These are phyloP conservation scores for Pseudanteris insignis DNA, from an alignment of 2,888 invertebrate genomes.

Conservation along the genomic window DNA sequence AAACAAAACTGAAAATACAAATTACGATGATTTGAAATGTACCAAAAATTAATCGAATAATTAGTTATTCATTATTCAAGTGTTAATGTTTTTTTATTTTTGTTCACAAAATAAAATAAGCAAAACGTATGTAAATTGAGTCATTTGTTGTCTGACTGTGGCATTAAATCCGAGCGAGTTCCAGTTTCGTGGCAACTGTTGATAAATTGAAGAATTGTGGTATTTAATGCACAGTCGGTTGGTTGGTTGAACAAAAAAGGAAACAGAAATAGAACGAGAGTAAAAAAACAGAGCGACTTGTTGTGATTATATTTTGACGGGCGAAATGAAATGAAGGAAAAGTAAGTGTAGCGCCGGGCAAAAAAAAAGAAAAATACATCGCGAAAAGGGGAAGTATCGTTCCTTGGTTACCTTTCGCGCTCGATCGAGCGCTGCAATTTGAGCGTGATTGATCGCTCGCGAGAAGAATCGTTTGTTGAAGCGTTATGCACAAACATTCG, in stretches of 20 bases:
- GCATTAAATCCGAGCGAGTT: background rate
- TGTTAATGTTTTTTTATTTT: no score
- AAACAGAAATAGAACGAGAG: no score
- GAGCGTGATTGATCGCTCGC: constrained; percentile 44
- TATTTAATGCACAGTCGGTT: constrained; percentile 7
- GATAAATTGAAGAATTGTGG: constrained; percentile 7
- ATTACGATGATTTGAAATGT: no score
- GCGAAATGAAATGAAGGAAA: constrained; percentile 8
- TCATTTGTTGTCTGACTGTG: no score
- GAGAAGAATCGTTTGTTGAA: constrained; percentile 43
- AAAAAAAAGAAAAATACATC: constrained; percentile 24
- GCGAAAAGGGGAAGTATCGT: constrained; percentile 31
- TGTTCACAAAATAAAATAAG: no score
- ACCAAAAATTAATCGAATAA: no score
- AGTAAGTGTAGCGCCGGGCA: background rate
- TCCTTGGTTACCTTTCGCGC: constrained; percentile 38
- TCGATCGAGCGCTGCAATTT: constrained; percentile 43
- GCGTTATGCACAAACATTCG: constrained; percentile 45
- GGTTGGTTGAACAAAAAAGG: no score
- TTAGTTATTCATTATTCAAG: no score
- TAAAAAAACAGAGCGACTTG: constrained; percentile 7
- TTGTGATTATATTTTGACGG: constrained; percentile 9
- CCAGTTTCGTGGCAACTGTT: constrained; percentile 2
- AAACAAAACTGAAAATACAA: no score
- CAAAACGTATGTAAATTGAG: no score